Evolutionary conservation across 2,113 vertebrate species (phyloP).

Genomic region (Bubo bubo): DNA sequence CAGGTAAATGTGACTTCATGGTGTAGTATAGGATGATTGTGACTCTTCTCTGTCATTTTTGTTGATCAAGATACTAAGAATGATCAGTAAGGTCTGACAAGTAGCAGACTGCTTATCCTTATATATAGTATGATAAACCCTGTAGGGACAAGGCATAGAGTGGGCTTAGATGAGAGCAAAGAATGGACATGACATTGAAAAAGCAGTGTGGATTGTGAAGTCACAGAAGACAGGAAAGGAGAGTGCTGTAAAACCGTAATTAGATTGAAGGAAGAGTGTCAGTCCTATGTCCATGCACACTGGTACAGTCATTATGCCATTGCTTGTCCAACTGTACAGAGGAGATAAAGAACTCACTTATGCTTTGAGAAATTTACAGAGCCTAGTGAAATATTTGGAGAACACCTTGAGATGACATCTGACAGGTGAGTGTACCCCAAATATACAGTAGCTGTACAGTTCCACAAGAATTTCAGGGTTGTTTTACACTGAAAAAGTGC

Average conservation of each 20-base stretch:
- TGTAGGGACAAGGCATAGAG: background rate
- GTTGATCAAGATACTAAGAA: background rate
- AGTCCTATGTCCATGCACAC: background rate
- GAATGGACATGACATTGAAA: background rate
- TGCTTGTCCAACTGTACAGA: background rate
- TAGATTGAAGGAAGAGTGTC: background rate
- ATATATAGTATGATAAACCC: background rate
- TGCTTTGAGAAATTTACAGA: background rate
- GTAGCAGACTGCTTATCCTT: background rate
- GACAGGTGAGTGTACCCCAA: background rate
- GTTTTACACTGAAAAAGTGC: background rate
- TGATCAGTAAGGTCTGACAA: fast-evolving
- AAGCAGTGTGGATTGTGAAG: background rate
- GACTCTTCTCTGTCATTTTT: background rate
- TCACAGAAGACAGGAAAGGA: background rate
- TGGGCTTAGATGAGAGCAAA: background rate
- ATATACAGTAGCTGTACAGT: background rate
- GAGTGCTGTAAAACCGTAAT: background rate
- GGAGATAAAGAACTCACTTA: background rate
- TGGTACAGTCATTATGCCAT: background rate
- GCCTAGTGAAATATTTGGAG: background rate
- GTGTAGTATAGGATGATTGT: background rate
- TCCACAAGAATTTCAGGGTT: background rate
- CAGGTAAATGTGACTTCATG: background rate
- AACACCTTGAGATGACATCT: background rate